These are phyloP conservation scores for Nebria ingens DNA, from an alignment of 1,140 invertebrate species.

Conservation along the genomic window DNA sequence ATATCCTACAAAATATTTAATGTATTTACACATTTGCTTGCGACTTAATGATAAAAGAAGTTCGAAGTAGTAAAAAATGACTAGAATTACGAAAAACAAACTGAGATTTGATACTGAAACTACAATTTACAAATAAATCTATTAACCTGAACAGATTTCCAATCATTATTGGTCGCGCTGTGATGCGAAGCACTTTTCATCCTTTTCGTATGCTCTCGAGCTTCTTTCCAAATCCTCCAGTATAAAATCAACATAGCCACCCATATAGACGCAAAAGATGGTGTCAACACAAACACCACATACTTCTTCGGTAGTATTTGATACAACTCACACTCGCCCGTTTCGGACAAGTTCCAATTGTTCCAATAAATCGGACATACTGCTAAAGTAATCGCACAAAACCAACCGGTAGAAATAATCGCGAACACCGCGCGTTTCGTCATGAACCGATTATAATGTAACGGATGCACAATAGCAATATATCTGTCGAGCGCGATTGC, in stretches of 20 bases:
- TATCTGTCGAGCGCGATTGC: conserved; percentile 76
- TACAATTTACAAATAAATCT: conserved; percentile 2
- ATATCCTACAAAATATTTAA: too few relatives aligned
- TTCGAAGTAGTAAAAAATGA: too few relatives aligned
- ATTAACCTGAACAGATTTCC: conserved; percentile 57
- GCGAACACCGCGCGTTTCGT: conserved; percentile 46
- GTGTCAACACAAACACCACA: conserved; percentile 52
- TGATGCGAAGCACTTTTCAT: conserved; percentile 38
- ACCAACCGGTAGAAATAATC: conserved; percentile 52
- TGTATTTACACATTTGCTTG: too few relatives aligned
- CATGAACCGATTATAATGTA: conserved; percentile 61
- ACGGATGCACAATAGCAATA: conserved; percentile 69
- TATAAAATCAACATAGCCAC: conserved; percentile 60
- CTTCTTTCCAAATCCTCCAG: conserved; percentile 61
- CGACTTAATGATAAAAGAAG: too few relatives aligned
- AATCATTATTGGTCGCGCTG: conserved; percentile 35
- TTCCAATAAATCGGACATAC: conserved; percentile 62
- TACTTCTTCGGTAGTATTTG: conserved; percentile 43
- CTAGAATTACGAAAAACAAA: too few relatives aligned
- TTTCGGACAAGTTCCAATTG: conserved; percentile 43
- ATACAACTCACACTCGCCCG: conserved; percentile 26
- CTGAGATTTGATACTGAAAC: too few relatives aligned
- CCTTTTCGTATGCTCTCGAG: conserved; percentile 51
- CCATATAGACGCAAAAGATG: conserved; percentile 58
- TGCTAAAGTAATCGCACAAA: conserved; percentile 47